Base-by-base conservation (phyloP, 53 echinoderm and acorn worm species). In the Arbacia lixula region DNA sequence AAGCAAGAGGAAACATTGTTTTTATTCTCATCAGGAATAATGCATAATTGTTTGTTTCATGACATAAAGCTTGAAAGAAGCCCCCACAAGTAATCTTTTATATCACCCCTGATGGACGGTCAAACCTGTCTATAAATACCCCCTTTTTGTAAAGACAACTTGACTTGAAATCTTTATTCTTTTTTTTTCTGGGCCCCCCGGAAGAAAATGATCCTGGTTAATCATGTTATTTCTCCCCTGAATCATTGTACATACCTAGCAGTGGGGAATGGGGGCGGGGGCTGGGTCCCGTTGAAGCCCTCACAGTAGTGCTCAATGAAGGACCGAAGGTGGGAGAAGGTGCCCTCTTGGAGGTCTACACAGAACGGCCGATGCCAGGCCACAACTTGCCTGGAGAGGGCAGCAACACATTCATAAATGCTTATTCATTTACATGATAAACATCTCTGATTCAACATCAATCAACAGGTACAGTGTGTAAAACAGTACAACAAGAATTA, bases 281-380 rank as follows among this genome's bases (percentile, higher is more conserved):
- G 92, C 49, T 71, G 82, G 4, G 92, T 85, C 36, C 90, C 86
- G 40, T 94, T 93, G 85, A 98, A 98, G 32, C 94, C 90, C 62
- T 94, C 89, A 68, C 98, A 98, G 72, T 98, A 98, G 39, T 91
- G 90, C 81, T 94, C 94, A 72, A 98, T 85, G 88, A 98, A 98
- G 2, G 98, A 93, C 12, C 94, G 82, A 4, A 98, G 89, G 37
- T 88, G 84, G 14, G 86, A 80, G 62, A 98, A 98, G 5, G 98
- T 98, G 3, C 92, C 92, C 73, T 98, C 94, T 69, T 98, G 94
- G 6, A 98, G 94, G 85, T 94, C 98, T 6, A 98, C 98, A 66
- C 98, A 98, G 87, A 98, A 98, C 26, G 98, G 98, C 36, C 98
- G 86, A 68, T 98, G 98, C 98, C 98, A 98, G 5, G 98, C 96